Evolutionary conservation across 2,113 vertebrate species (phyloP).

Genomic region (Chloroceryle aenea): DNA sequence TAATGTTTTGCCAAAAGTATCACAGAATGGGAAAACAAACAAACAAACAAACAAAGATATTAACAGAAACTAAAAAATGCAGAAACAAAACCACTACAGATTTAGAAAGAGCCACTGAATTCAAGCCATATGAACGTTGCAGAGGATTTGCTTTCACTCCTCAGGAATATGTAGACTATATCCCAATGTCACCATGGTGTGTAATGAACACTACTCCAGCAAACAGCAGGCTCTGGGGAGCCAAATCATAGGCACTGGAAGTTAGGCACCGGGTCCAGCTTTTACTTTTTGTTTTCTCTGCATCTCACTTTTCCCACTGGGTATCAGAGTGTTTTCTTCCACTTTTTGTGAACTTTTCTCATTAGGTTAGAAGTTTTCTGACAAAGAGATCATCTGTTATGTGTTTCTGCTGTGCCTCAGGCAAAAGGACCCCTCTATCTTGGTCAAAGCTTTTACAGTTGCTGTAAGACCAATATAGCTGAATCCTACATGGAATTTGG

Average conservation of each 20-base stretch:
- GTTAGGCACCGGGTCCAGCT: background rate
- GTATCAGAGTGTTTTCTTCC: background rate
- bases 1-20: background rate
- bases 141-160: background rate
- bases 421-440: background rate
- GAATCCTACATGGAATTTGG: background rate
- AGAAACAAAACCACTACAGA: background rate
- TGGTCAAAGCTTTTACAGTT: background rate
- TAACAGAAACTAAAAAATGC: background rate
- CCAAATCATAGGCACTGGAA: background rate
- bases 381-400: background rate
- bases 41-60: background rate
- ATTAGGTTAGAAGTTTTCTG: background rate
- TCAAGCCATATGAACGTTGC: background rate
- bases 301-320: background rate
- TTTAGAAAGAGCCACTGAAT: background rate
- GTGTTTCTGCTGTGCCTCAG: background rate
- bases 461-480: background rate
- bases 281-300: background rate
- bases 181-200: background rate
- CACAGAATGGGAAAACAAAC: background rate
- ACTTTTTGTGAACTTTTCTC: conserved; percentile 28
- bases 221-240: background rate
- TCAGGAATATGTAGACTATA: background rate
- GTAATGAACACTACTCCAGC: background rate